A percentile compares a stretch with the other conserved stretches of the same genome.
phyloP scores from a whole-genome alignment of 2,113 vertebrate genomes.

The Apaloderma vittatum region DNA sequence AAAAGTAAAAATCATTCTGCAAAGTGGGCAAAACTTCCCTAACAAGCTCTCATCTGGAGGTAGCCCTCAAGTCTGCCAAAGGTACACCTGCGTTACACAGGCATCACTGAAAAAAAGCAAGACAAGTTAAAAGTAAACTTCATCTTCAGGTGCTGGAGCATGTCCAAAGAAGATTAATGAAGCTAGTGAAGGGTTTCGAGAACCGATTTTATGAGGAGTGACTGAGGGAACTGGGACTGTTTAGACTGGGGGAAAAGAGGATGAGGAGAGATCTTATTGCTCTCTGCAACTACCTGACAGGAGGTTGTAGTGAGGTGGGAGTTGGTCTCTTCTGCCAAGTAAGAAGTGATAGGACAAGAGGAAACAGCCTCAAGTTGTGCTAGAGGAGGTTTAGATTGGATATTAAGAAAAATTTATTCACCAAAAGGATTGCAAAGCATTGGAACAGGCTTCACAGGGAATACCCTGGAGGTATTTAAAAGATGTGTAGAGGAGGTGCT shows the following conservation, averaged over 20 bases:
- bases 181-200: neutral
- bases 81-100: neutral
- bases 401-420: neutral
- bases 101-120: neutral
- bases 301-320: neutral
- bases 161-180: neutral
- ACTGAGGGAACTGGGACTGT: too few species aligned
- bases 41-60: neutral
- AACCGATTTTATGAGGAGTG: neutral
- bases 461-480: neutral
- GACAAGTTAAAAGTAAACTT: neutral
- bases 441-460: neutral
- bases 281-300: neutral
- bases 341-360: neutral
- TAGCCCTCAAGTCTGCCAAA: neutral
- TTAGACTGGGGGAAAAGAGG: neutral
- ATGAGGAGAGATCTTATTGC: neutral
- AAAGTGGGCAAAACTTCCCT: neutral
- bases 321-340: neutral
- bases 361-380: neutral
- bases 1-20: neutral
- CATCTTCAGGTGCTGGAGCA: neutral
- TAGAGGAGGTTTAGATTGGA: neutral
- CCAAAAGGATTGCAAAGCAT: neutral
- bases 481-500: neutral